Percentiles rank a stretch among this genome's conserved stretches.
phyloP scores from a whole-genome alignment of 2,113 vertebrate genomes.

The Rhea pennata region DNA sequence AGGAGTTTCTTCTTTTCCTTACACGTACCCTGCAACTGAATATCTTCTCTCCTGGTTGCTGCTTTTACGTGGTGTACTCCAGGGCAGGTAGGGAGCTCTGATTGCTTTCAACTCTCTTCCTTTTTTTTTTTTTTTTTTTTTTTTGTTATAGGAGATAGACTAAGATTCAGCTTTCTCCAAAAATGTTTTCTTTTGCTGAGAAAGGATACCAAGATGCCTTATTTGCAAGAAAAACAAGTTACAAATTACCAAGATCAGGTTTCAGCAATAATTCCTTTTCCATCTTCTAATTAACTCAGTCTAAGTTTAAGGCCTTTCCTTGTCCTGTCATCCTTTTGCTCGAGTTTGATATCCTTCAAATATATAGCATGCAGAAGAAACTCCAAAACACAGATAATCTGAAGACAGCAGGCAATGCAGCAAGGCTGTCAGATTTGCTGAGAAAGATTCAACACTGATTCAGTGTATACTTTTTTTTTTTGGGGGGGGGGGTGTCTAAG shows the following conservation, averaged over 20 bases:
- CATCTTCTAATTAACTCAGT: conserved; percentile 17
- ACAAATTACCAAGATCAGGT: conserved; percentile 22
- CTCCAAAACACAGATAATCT: not conserved
- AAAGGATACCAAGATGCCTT: not conserved
- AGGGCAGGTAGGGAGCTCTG: not conserved
- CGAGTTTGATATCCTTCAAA: not conserved
- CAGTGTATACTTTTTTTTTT: not conserved
- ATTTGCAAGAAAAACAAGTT: conserved; percentile 35
- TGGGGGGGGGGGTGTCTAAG: not conserved
- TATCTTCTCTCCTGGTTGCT: not conserved
- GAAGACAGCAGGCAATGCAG: not conserved
- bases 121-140: not conserved
- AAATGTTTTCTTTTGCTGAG: not conserved
- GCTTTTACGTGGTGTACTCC: not conserved
- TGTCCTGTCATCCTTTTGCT: not conserved
- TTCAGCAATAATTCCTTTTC: conserved; percentile 30
- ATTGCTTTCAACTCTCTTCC: not conserved
- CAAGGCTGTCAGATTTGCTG: conserved; percentile 35
- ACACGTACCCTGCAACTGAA: not conserved
- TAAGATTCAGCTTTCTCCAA: not conserved
- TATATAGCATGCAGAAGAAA: not conserved
- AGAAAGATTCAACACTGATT: conserved; percentile 16
- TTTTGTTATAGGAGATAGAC: not conserved
- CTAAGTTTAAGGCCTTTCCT: conserved; percentile 15
- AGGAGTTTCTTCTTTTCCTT: not conserved